Base-by-base conservation (phyloP, 2,797 vertebrate species). In the Pantherophis vulpinus region DNA sequence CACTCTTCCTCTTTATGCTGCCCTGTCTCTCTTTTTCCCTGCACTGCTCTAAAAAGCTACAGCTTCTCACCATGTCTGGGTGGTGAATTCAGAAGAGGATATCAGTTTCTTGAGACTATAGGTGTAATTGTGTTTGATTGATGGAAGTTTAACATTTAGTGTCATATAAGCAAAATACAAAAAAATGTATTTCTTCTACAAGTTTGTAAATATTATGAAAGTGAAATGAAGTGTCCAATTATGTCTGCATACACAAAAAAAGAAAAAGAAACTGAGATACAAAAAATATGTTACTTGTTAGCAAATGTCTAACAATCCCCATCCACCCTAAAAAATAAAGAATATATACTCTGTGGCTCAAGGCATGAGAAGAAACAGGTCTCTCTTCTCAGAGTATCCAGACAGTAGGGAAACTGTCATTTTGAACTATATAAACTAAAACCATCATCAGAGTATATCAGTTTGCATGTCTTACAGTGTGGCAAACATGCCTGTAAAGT, bases 121-220 rank as follows among this genome's bases (percentile, higher is more conserved):
- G 94, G 94, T 96, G 95, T 97, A 96, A 95, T 95, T 94, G 97
- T 97, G 96, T 97, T 97, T 97, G 95, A 95, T 95, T 88, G 94
- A 96, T 96, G 96, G 95, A 96, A 92, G 95, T 95, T 96, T 97
- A 97, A 97, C 96, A 94, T 97, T 96, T 95, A 96, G 95, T 97
- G 96, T 96, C 95, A 95, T 93, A 95, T 96, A 97, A 97, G 95
- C 92, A 92, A 94, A 95, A 94, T 93, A 93, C 87, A 89, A 23
- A 47, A 86, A 94, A 87, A 94, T 42, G 86, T 96, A 96, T 95
- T 97, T 97, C 97, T 97, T 96, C 95, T 96, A 96, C 95, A 93
- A 96, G 95, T 97, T 97, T 97, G 97, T 97, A 97, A 96, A 97
- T 97, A 97, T 93, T 51, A 94, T 74, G 89, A 93, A 88, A 96